Evolutionary conservation across 2,113 vertebrate genomes (phyloP).

Genomic region (Microcebus lehilahytsara): DNA sequence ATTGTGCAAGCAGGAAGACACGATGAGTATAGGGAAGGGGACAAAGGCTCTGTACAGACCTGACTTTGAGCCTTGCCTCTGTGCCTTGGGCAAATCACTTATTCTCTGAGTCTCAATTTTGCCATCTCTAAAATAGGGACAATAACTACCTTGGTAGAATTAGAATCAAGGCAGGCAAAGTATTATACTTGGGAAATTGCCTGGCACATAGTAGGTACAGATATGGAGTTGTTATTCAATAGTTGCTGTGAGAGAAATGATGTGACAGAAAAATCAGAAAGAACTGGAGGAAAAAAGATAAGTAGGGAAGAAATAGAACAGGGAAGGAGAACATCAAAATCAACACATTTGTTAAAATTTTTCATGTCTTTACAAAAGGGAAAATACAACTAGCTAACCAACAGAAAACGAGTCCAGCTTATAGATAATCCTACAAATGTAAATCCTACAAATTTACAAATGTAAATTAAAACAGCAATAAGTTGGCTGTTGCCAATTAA

Average conservation of each 20-base stretch:
- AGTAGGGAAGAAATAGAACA: not conserved
- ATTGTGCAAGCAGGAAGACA: not conserved
- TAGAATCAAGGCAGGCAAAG: not conserved
- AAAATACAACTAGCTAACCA: not conserved
- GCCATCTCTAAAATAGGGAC: not conserved
- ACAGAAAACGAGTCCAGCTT: not conserved
- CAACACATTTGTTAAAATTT: not conserved
- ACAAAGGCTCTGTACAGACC: not conserved
- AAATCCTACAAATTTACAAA: not conserved
- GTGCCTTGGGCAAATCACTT: not conserved
- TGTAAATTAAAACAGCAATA: not conserved
- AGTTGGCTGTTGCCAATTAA: not conserved
- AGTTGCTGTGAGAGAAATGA: not conserved
- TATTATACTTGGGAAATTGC: not conserved
- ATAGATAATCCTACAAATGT: not conserved
- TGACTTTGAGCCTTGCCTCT: not conserved
- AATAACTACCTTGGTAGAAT: not conserved
- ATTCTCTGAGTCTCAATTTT: not conserved
- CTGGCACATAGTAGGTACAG: not conserved
- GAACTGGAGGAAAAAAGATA: not conserved
- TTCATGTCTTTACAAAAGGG: not conserved
- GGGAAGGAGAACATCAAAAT: not conserved
- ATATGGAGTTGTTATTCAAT: not conserved
- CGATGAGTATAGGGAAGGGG: fast-evolving
- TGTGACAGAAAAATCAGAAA: slow-evolving; percentile 3